Evolutionary conservation across 2,888 invertebrate genomes (phyloP).

Genomic region (Morpho helenor): DNA sequence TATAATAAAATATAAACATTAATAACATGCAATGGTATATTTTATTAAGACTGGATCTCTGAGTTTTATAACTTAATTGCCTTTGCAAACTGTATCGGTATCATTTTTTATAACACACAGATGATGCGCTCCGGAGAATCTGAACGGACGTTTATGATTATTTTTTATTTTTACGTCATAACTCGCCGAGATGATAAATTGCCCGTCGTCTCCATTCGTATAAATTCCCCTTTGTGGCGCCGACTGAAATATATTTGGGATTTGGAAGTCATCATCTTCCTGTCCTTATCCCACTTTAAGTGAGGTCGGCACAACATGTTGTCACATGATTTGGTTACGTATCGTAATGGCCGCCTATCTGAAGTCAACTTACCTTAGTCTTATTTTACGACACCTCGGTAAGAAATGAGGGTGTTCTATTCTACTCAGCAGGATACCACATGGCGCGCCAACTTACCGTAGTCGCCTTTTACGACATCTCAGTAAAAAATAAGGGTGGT

Average conservation of each 20-base stretch:
- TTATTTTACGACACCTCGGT: too few species aligned
- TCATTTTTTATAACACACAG: constrained; percentile 64
- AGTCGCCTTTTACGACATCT: too few species aligned
- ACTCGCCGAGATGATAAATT: constrained; percentile 55
- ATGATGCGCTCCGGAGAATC: constrained; percentile 50
- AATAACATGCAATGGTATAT: constrained; percentile 64
- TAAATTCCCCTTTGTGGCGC: constrained; percentile 28
- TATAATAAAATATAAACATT: constrained; percentile 33
- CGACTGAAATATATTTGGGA: constrained; percentile 12
- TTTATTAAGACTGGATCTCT: constrained; percentile 66
- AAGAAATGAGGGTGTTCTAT: too few species aligned
- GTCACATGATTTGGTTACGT: too few species aligned
- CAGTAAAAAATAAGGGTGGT: too few species aligned
- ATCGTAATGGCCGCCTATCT: too few species aligned
- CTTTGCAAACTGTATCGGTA: constrained; percentile 71
- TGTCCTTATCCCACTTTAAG: too few species aligned
- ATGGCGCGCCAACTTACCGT: too few species aligned
- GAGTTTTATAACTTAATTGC: constrained; percentile 75
- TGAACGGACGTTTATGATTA: constrained; percentile 43
- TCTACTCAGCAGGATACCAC: too few species aligned
- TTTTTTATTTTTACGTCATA: constrained; percentile 58
- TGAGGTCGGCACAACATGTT: too few species aligned
- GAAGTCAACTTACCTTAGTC: too few species aligned
- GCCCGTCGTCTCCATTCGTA: constrained; percentile 42
- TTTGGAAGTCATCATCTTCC: background rate